phyloP scores from a whole-genome alignment of 2,797 vertebrate species.

The Fratercula arctica region DNA sequence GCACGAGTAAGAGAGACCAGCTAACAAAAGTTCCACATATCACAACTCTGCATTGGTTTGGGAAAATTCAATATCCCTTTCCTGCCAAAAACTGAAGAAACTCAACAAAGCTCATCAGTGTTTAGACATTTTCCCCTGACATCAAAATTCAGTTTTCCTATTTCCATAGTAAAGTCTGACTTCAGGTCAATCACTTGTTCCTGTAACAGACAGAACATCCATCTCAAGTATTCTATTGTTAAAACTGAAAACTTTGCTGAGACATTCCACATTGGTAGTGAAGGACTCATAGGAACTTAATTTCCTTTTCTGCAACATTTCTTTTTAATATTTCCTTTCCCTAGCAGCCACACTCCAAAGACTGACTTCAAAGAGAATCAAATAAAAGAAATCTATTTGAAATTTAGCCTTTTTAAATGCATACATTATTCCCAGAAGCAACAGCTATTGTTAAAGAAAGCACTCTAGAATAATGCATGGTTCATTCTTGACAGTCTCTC shows the following conservation, averaged over 20 bases:
- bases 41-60: not conserved
- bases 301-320: constrained; percentile 31
- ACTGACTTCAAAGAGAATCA: constrained; percentile 18
- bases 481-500: not conserved
- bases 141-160: not conserved
- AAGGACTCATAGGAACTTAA: not conserved
- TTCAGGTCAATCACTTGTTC: constrained; percentile 11
- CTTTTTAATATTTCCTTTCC: constrained; percentile 19
- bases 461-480: not conserved
- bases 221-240: constrained; percentile 16
- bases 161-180: not conserved
- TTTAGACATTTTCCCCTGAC: not conserved
- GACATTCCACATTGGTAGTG: not conserved
- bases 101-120: not conserved
- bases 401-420: not conserved
- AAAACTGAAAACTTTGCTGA: constrained; percentile 28
- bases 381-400: constrained; percentile 6
- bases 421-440: not conserved
- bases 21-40: not conserved
- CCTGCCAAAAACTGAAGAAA: constrained; percentile 14
- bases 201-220: constrained; percentile 7
- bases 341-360: not conserved
- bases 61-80: not conserved
- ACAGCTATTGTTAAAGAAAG: not conserved
- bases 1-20: not conserved